Evolutionary conservation across 1,140 invertebrate species (phyloP).

Genomic region (Carcinoscorpius rotundicauda): DNA sequence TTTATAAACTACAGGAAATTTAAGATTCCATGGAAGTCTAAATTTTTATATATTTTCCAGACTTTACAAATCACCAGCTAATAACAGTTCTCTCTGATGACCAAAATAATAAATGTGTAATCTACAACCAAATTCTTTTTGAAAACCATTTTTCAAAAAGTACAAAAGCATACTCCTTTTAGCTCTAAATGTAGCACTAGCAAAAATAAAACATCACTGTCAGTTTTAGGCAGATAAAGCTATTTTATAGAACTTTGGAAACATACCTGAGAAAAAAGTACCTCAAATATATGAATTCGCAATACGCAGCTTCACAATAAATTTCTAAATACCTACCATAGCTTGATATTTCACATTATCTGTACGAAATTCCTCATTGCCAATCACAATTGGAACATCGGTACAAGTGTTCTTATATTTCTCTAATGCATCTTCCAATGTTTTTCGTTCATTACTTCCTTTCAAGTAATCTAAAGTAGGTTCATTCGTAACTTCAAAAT

Average conservation of each 20-base stretch:
- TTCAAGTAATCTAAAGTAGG: slow-evolving; percentile 65
- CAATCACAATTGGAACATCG: slow-evolving; percentile 87
- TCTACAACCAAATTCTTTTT: too few species aligned
- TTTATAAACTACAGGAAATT: too few species aligned
- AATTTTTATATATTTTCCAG: too few species aligned
- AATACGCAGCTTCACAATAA: slow-evolving; percentile 9
- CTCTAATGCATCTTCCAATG: slow-evolving; percentile 58
- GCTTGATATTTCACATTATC: slow-evolving; percentile 60
- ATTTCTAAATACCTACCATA: slow-evolving; percentile 39
- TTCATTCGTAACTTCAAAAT: slow-evolving; percentile 65
- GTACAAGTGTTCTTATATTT: slow-evolving; percentile 48
- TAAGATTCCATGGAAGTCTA: too few species aligned
- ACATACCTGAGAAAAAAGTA: slow-evolving; percentile 7
- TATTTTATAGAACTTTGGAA: slow-evolving; percentile 14
- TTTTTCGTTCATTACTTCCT: slow-evolving; percentile 64
- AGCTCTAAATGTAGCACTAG: too few species aligned
- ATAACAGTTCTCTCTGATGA: too few species aligned
- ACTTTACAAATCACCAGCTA: too few species aligned
- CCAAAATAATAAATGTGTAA: too few species aligned
- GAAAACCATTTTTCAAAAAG: too few species aligned
- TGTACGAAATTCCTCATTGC: slow-evolving; percentile 68
- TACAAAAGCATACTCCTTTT: too few species aligned
- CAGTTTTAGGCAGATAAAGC: not conserved
- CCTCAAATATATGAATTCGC: not conserved
- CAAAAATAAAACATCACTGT: not conserved